Base-by-base conservation (phyloP, 2,888 invertebrate genomes). In the Pristionchus mayeri region DNA sequence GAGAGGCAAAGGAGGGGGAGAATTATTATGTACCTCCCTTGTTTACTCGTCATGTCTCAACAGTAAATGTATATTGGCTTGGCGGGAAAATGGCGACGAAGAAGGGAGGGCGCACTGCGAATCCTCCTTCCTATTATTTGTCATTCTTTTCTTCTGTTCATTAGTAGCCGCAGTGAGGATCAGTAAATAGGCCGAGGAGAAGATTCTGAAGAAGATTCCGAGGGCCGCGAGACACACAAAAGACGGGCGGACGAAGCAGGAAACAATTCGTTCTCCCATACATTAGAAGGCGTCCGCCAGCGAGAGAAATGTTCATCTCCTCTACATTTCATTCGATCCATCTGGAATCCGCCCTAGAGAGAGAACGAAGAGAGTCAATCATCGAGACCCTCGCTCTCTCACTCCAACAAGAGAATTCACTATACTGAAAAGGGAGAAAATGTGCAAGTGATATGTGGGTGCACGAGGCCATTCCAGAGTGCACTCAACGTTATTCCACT, bases 21-120 rank as follows among this genome's bases (percentile, higher is more conserved):
- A 71, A 71, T 71, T 71, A 71, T 71, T 71, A 44, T 71, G 71
- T 71, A 24, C 71, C 71, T 40, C 71, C 44, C 71, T n/a, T 71
- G 71, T 71, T 71, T 71, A 71, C 71, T 44, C 71, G 37, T 30
- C 44, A 40, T 71, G 13, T 54, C 44, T 40, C 71, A 37, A 71
- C 71, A 40, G 40, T 63, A 44, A 71, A 71, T 71, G 40, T 44
- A 71, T 71, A 71, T 71, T 71, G 71, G n/a, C 67, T 37, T 67
- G 67, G 37, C 34, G 34, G 34, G 34, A 37, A 71, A 71, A 71
- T 71, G 40, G 71, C 21, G 18, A 6, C 3, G 71, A 21, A 63
- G 63, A 63, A 63, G 34, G 21, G 34, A 34, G 34, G 18, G 11
- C 30, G 34, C 30, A 34, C 34, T 21, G 71, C 21, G 24, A 40